Conservation (phyloP, 35 echinoderm and acorn worm genomes). For the Ptychodera flava region DNA sequence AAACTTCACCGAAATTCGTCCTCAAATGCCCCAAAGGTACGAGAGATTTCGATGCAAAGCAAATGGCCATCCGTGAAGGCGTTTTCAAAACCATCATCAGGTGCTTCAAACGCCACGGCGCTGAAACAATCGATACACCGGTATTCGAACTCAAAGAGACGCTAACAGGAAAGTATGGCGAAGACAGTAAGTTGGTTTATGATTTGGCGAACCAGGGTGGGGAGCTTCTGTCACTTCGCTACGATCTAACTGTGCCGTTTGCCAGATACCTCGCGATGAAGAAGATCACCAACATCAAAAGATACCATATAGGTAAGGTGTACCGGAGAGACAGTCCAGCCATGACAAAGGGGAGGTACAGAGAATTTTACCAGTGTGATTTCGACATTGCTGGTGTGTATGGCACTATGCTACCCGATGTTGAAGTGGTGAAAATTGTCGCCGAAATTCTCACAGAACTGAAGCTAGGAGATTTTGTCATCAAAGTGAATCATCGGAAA, state of each 20-base stretch:
- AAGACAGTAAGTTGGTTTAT: constrained; percentile 93
- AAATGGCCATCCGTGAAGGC: constrained; percentile 90
- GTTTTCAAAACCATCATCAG: constrained; percentile 84
- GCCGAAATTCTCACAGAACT: constrained; percentile 75
- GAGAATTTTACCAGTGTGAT: constrained; percentile 97
- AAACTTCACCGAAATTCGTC: no score
- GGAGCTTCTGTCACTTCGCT: constrained; percentile 84
- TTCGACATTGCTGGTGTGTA: constrained; percentile 97
- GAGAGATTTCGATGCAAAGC: constrained; percentile 84
- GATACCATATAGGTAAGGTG: constrained; percentile 92
- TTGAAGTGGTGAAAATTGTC: constrained; percentile 85
- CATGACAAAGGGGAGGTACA: constrained; percentile 86
- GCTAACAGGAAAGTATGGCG: constrained; percentile 90
- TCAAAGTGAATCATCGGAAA: constrained; percentile 90
- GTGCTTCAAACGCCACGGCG: constrained; percentile 90
- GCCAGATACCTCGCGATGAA: constrained; percentile 82
- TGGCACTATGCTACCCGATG: constrained; percentile 88
- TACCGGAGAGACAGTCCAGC: constrained; percentile 92
- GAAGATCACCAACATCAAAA: no score
- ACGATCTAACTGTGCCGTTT: constrained; percentile 96
- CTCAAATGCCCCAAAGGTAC: no score
- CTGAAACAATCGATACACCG: constrained; percentile 90
- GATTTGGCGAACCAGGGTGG: no score
- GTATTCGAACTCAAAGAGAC: constrained; percentile 96
- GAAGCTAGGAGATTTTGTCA: constrained; percentile 83